These are phyloP conservation scores for Acleris sparsana DNA, from an alignment of 2,888 invertebrate genomes.

Conservation along the genomic window DNA sequence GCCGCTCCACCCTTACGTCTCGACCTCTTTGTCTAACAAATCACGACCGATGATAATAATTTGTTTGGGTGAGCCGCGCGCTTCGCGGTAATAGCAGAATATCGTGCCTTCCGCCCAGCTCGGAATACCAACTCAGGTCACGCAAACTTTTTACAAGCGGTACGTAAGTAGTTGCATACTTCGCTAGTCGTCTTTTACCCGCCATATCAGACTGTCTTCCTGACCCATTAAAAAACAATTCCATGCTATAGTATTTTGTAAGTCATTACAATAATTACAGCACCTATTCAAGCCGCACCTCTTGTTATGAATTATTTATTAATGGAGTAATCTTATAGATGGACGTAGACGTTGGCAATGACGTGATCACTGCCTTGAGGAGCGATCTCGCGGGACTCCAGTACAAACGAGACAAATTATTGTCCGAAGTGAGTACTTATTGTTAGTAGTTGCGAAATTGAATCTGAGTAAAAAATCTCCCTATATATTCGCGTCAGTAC, in stretches of 20 bases:
- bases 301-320: constrained; percentile 26
- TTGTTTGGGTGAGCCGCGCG: constrained; percentile 35
- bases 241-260: constrained; percentile 57
- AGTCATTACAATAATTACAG: constrained; percentile 43
- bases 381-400: constrained; percentile 93
- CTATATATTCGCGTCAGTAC: not conserved
- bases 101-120: constrained; percentile 71
- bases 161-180: constrained; percentile 55
- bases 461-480: not conserved
- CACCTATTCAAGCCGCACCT: constrained; percentile 27
- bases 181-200: constrained; percentile 65
- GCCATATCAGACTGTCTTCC: constrained; percentile 62
- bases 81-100: constrained; percentile 61
- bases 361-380: constrained; percentile 89
- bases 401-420: constrained; percentile 91
- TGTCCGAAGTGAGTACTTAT: constrained; percentile 85
- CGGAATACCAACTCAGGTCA: constrained; percentile 71
- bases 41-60: constrained; percentile 40
- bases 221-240: constrained; percentile 38
- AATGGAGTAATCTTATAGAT: constrained; percentile 64
- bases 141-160: constrained; percentile 67
- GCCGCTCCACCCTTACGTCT: constrained; percentile 32
- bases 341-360: constrained; percentile 84
- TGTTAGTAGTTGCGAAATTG: not conserved
- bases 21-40: constrained; percentile 42